Evolutionary conservation across 1,140 invertebrate genomes (phyloP).

Genomic region (Limonius californicus): DNA sequence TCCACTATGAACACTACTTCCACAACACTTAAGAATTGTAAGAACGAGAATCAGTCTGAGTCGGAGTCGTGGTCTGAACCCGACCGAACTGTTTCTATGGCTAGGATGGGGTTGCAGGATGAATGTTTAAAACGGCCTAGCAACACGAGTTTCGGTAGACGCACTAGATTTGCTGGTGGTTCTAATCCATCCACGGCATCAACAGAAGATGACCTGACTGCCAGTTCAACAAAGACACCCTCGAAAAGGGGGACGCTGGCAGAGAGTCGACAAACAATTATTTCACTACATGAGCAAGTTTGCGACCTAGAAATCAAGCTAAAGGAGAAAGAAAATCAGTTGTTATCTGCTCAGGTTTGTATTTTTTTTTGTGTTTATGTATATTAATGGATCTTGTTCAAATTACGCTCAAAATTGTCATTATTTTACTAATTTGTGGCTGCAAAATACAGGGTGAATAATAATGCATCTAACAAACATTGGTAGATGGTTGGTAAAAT

Average conservation of each 20-base stretch:
- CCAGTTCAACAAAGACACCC: conserved; percentile 34
- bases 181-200: conserved; percentile 27
- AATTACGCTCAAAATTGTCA: too few species aligned
- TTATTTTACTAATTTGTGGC: too few species aligned
- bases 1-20: conserved; percentile 25
- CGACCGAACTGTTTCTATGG: conserved; percentile 72
- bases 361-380: neutral
- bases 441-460: too few species aligned
- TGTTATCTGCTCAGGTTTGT: conserved; percentile 7
- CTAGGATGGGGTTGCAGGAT: conserved; percentile 65
- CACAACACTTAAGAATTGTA: conserved; percentile 31
- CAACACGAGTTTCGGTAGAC: neutral
- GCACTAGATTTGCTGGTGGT: conserved; percentile 31
- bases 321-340: conserved; percentile 26
- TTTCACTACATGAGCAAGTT: conserved; percentile 30
- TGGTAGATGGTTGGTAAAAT: neutral
- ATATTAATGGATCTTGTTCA: too few species aligned
- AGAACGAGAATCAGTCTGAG: conserved; percentile 59
- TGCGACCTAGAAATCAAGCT: conserved; percentile 32
- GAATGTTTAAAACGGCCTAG: conserved; percentile 28
- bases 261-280: conserved; percentile 31
- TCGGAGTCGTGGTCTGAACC: conserved; percentile 79
- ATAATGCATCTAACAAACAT: neutral
- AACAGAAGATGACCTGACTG: conserved; percentile 33
- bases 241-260: conserved; percentile 27